Percentiles rank a stretch among this genome's conserved stretches.
Conservation (phyloP, 2,888 invertebrate species). For the Amblyjoppa proteus region DNA sequence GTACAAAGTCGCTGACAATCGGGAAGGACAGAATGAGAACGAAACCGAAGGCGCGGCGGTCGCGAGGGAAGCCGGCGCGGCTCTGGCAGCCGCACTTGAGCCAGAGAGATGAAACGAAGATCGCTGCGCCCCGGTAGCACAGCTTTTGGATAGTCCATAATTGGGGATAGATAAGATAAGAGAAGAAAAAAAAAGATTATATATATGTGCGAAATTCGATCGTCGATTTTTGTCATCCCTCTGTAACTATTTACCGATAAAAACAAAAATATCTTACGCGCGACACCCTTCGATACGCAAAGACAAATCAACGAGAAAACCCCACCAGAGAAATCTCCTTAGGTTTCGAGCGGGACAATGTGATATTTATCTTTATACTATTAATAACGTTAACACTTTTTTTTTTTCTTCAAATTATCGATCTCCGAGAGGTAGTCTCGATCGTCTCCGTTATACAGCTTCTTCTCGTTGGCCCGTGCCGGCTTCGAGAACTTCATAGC, state of each 20-base stretch:
- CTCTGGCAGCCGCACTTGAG: constrained; percentile 15
- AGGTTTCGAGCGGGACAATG: constrained; percentile 54
- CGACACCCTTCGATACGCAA: background rate
- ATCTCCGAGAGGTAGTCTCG: constrained; percentile 7
- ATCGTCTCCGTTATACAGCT: background rate
- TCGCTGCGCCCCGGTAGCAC: constrained; percentile 52
- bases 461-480: background rate
- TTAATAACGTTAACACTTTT: constrained; percentile 46
- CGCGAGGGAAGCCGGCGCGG: constrained; percentile 15
- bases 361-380: constrained; percentile 62
- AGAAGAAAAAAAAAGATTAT: constrained; percentile 7
- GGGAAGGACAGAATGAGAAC: constrained; percentile 8
- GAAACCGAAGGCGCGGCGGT: constrained; percentile 13
- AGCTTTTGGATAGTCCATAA: constrained; percentile 13
- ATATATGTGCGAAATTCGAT: constrained; percentile 9
- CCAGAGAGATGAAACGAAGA: constrained; percentile 58
- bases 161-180: background rate
- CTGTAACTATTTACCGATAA: background rate
- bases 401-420: constrained; percentile 21
- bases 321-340: constrained; percentile 37
- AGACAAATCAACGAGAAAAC: constrained; percentile 46
- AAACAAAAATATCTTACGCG: background rate
- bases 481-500: constrained; percentile 16
- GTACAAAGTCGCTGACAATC: constrained; percentile 88
- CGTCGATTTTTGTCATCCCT: constrained; percentile 2